Evolutionary conservation across 1,140 invertebrate genomes (phyloP), one percentile per base, ranked within the genome.

Genomic region (Drosophila sucinea): DNA sequence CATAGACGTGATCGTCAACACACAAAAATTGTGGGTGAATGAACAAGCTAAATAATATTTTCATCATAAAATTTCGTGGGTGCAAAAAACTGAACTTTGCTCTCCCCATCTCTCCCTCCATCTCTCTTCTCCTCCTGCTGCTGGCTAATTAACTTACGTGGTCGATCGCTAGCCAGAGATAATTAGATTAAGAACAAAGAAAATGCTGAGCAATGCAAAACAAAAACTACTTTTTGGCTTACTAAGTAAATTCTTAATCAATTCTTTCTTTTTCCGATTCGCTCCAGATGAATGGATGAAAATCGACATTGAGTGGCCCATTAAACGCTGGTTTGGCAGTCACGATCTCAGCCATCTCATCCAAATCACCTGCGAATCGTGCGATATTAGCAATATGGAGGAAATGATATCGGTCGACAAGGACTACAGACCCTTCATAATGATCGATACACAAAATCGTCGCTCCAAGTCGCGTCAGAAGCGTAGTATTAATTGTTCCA

Each of bases 241-340:
- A 38, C 35, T 38, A 11, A 10, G 35, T 11, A 11, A 17, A 61
- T 61, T 27, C 60, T 63, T 60, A 38, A 6, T 38, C 7, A 41
- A 25, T 41, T 6, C 3, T 61, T 1, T 70, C 35, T 6, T 1
- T 62, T 72, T 55, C 8, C 41, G 5, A 69, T 54, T 10, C n/a
- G 0, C 63, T 92, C 38, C 92, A 95, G 96, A 96, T 78, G 96
- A 96, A 11, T 97, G 96, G 96, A 94, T 97, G 64, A 95, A 95
- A 70, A 94, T 96, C 38, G 95, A 97, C 73, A 93, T 97, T 1
- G 94, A 94, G 3, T 95, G 95, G 92, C 94, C 95, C 0, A 94
- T 96, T 3, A 93, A 94, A 35, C 94, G 95, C 51, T 97, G 96
- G 96, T 92, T 97, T 10, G 94, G 95, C 41, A 94, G 93, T 47